phyloP scores from a whole-genome alignment of 2,888 invertebrate genomes.

The Stenodema calcarata region DNA sequence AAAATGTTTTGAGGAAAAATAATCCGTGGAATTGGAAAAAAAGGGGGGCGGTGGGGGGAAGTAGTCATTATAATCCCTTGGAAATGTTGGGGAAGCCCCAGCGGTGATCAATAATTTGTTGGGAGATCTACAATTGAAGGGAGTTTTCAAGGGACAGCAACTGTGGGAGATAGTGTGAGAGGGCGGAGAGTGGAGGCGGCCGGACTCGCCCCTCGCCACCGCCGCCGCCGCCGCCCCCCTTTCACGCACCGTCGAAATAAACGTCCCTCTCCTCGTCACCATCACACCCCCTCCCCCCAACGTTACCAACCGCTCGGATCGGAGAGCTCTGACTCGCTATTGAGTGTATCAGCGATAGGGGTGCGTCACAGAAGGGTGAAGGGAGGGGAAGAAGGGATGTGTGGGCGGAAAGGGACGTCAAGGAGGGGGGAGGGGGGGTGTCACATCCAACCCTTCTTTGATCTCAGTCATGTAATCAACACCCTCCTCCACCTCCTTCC shows the following conservation, averaged over 20 bases:
- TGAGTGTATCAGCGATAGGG: slow-evolving; percentile 44
- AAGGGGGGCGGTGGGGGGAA: not conserved
- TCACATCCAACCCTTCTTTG: slow-evolving; percentile 51
- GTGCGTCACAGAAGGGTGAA: not conserved
- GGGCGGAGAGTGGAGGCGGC: slow-evolving; percentile 25
- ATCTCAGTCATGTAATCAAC: slow-evolving; percentile 52
- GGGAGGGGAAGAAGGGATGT: not conserved
- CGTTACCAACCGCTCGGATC: not conserved
- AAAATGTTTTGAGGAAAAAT: not conserved
- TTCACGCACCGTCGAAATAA: slow-evolving; percentile 34
- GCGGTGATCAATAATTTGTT: slow-evolving; percentile 49
- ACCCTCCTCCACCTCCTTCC: not conserved
- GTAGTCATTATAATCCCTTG: slow-evolving; percentile 43
- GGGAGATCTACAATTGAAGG: slow-evolving; percentile 49
- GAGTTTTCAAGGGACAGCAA: slow-evolving; percentile 37
- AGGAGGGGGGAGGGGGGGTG: slow-evolving; percentile 10
- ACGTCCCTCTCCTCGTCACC: slow-evolving; percentile 3
- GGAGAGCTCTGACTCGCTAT: slow-evolving; percentile 8
- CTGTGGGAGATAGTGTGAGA: slow-evolving; percentile 7
- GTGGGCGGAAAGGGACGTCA: not conserved
- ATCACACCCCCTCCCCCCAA: not conserved
- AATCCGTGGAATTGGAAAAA: slow-evolving; percentile 21
- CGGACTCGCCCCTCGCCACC: slow-evolving; percentile 19
- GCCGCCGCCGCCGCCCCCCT: not conserved
- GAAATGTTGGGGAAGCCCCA: slow-evolving; percentile 35